Conservation (phyloP, 2,888 invertebrate genomes). For the Lottia gigantea region DNA sequence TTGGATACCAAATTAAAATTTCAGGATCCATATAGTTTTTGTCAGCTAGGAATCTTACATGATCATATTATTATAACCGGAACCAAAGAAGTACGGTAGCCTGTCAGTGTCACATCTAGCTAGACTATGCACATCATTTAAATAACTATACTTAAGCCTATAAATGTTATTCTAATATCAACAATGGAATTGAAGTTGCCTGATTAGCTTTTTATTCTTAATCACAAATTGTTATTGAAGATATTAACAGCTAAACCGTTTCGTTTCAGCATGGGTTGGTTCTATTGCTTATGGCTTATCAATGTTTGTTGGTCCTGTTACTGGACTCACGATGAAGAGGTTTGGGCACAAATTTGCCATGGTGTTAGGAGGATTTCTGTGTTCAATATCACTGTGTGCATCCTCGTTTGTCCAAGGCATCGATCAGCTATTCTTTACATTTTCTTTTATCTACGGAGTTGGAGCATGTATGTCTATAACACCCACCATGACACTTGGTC, state of each 20-base stretch:
- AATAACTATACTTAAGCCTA: too few species aligned
- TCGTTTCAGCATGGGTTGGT: slow-evolving; percentile 57
- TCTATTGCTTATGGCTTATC: slow-evolving; percentile 55
- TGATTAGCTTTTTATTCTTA: too few species aligned
- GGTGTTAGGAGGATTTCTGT: slow-evolving; percentile 47
- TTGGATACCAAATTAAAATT: too few species aligned
- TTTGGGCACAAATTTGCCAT: slow-evolving; percentile 45
- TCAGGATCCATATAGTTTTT: too few species aligned
- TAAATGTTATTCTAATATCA: too few species aligned
- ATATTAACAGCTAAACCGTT: not conserved
- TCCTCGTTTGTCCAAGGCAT: slow-evolving; percentile 49
- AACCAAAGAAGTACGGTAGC: too few species aligned
- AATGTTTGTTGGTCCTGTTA: slow-evolving; percentile 52
- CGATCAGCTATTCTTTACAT: slow-evolving; percentile 43
- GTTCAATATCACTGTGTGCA: slow-evolving; percentile 40
- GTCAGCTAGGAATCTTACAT: too few species aligned
- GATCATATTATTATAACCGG: too few species aligned
- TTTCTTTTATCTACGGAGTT: slow-evolving; percentile 55
- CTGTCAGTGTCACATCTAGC: too few species aligned
- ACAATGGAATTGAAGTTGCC: too few species aligned
- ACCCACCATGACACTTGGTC: slow-evolving; percentile 56
- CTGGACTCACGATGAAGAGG: slow-evolving; percentile 40
- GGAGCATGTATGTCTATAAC: slow-evolving; percentile 53
- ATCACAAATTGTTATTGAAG: too few species aligned
- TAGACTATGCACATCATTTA: too few species aligned